A percentile compares a stretch with the other conserved stretches of the same genome.
phyloP scores from a whole-genome alignment of 2,888 invertebrate species.

The Lathronympha strigana region DNA sequence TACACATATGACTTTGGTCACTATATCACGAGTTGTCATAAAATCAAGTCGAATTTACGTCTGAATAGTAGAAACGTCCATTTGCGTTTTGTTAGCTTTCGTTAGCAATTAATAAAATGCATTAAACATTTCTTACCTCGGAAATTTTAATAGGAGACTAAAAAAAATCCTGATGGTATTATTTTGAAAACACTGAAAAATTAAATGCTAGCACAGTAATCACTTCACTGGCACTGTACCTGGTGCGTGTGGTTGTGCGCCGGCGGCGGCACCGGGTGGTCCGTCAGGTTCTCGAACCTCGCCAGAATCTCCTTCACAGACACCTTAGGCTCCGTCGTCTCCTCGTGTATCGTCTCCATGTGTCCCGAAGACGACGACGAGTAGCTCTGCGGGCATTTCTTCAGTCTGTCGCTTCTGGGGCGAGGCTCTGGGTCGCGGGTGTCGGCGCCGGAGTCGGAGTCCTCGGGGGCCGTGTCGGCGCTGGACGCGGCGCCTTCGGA shows the following conservation, averaged over 20 bases:
- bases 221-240: conserved; percentile 47
- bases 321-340: conserved; percentile 90
- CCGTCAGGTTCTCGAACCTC: conserved; percentile 89
- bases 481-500: conserved; percentile 86
- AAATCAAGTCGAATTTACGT: not conserved
- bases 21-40: not conserved
- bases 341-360: conserved; percentile 94
- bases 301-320: conserved; percentile 93
- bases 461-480: conserved; percentile 85
- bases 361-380: conserved; percentile 85
- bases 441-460: conserved; percentile 88
- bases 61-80: not conserved
- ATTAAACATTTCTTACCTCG: conserved; percentile 15
- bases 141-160: conserved; percentile 3
- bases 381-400: conserved; percentile 78
- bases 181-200: conserved; percentile 12
- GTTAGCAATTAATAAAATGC: conserved; percentile 4
- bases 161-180: not conserved
- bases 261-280: conserved; percentile 63
- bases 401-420: conserved; percentile 59
- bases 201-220: not conserved
- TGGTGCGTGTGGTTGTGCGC: conserved; percentile 44
- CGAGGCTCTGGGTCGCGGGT: conserved; percentile 77
- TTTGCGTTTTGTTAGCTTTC: conserved; percentile 7
- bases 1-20: not conserved